These are phyloP conservation scores for Microctenopoma steveboyesi DNA, from an alignment of 2,797 vertebrate genomes.

Conservation along the genomic window DNA sequence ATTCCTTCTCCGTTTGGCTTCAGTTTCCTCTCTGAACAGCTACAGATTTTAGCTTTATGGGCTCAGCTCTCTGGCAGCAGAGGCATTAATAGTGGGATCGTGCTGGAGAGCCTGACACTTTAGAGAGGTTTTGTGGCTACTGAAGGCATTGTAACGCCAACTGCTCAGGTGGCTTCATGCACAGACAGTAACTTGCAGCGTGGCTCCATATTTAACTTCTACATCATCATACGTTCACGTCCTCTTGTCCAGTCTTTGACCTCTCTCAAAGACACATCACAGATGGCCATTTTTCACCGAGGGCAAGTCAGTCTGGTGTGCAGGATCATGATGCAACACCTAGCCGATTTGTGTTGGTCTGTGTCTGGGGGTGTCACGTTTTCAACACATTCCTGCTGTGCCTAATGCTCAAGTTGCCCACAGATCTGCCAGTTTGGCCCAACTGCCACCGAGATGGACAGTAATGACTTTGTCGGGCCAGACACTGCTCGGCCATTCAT, in stretches of 20 bases:
- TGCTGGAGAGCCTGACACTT: background rate
- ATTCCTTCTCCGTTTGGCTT: background rate
- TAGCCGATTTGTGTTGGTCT: constrained; percentile 24
- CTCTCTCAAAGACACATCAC: constrained; percentile 47
- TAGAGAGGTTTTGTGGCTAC: constrained; percentile 2
- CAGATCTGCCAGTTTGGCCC: constrained; percentile 47
- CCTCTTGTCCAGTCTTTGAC: constrained; percentile 38
- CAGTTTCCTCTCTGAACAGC: background rate
- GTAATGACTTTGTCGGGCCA: constrained; percentile 41
- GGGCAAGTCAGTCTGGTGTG: constrained; percentile 57
- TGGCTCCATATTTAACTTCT: constrained; percentile 20
- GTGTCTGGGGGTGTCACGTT: constrained; percentile 42
- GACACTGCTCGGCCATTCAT: constrained; percentile 37
- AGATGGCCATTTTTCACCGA: constrained; percentile 66
- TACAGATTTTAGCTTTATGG: constrained; percentile 20
- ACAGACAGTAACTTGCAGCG: constrained; percentile 12
- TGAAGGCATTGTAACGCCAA: constrained; percentile 4
- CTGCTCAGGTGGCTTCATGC: constrained; percentile 23
- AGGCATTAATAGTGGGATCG: constrained; percentile 30
- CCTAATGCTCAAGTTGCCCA: constrained; percentile 28
- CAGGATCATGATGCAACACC: constrained; percentile 60
- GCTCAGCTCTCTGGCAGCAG: constrained; percentile 18
- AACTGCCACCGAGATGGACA: constrained; percentile 56
- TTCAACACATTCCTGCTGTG: constrained; percentile 53
- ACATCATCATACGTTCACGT: constrained; percentile 18